Conservation (phyloP, 2,888 invertebrate species). For the Lucinisca nassula region DNA sequence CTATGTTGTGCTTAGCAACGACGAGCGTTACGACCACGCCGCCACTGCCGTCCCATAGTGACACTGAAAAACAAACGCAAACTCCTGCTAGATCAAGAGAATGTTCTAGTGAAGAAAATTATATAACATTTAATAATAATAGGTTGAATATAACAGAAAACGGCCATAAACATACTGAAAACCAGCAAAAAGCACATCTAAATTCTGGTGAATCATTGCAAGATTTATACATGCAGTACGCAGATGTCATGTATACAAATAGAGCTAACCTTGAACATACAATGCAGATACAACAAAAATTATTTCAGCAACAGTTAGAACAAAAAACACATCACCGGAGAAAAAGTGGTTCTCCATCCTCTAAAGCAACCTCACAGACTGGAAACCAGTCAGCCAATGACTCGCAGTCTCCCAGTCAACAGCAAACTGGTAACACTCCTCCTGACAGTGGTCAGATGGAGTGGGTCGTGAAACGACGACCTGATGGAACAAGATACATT, state of each 20-base stretch:
- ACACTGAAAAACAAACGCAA: slow-evolving; percentile 86
- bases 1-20: slow-evolving; percentile 84
- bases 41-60: slow-evolving; percentile 78
- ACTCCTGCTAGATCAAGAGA: slow-evolving; percentile 81
- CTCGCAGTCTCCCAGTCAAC: slow-evolving; percentile 50
- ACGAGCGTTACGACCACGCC: slow-evolving; percentile 63
- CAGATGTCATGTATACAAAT: slow-evolving; percentile 92
- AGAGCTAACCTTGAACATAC: slow-evolving; percentile 92
- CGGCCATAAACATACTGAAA: slow-evolving; percentile 44
- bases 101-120: slow-evolving; percentile 81
- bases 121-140: neutral
- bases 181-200: slow-evolving; percentile 49
- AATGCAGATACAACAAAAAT: slow-evolving; percentile 91
- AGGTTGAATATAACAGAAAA: slow-evolving; percentile 29
- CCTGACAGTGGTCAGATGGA: slow-evolving; percentile 87
- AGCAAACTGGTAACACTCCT: slow-evolving; percentile 67
- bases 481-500: slow-evolving; percentile 93
- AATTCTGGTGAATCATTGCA: slow-evolving; percentile 83
- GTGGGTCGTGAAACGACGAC: slow-evolving; percentile 93
- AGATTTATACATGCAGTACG: slow-evolving; percentile 87
- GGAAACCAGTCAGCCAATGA: slow-evolving; percentile 66
- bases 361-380: slow-evolving; percentile 31
- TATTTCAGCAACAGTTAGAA: slow-evolving; percentile 87
- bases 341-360: slow-evolving; percentile 47
- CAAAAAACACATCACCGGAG: slow-evolving; percentile 72